These are phyloP conservation scores for Malurus alboscapulatus DNA, from an alignment of 2,113 vertebrate genomes.

Conservation along the genomic window DNA sequence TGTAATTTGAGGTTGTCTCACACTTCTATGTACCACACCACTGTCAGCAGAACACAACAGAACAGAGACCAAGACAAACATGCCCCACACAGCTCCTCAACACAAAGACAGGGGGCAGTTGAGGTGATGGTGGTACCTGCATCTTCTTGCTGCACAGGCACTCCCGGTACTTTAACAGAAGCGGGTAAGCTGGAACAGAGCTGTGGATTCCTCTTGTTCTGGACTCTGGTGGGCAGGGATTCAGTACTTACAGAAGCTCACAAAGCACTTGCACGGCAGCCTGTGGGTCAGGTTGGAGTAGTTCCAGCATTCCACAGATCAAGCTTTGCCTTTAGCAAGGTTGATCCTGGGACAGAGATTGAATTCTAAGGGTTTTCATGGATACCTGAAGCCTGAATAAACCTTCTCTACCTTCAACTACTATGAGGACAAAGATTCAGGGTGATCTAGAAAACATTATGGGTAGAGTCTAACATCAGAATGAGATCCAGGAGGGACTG, in stretches of 20 bases:
- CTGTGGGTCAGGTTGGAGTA: fast-evolving
- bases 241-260: not conserved
- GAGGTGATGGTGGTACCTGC: not conserved
- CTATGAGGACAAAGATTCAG: not conserved
- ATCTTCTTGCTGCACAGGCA: not conserved
- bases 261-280: not conserved
- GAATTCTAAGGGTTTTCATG: not conserved
- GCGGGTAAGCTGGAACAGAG: not conserved
- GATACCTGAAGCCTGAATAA: not conserved
- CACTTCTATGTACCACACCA: not conserved
- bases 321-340: not conserved
- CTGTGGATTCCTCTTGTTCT: not conserved
- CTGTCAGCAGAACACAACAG: not conserved
- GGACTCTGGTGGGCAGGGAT: not conserved
- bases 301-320: not conserved
- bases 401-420: not conserved
- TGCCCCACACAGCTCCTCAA: not conserved
- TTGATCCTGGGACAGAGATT: not conserved
- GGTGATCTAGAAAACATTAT: not conserved
- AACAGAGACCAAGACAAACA: not conserved
- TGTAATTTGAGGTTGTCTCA: not conserved
- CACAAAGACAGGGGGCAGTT: not conserved
- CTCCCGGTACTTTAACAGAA: not conserved
- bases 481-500: not conserved
- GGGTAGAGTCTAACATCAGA: not conserved